These are phyloP conservation scores for Lerista edwardsae DNA, from an alignment of 2,797 vertebrate species.

Conservation along the genomic window DNA sequence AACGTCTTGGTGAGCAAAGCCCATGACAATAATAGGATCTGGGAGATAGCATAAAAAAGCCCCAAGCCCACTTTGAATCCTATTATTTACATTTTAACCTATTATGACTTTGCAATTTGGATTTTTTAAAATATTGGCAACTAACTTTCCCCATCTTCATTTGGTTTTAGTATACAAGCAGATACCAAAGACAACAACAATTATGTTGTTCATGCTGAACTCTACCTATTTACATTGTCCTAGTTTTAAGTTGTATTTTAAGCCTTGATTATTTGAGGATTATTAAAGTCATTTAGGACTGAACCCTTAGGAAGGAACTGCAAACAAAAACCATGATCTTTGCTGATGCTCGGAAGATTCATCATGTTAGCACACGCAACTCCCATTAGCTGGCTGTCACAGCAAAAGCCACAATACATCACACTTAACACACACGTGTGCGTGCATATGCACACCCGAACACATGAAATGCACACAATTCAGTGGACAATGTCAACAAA, in stretches of 20 bases:
- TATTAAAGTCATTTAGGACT: conserved; percentile 38
- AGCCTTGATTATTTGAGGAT: conserved; percentile 1
- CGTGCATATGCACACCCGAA: conserved; percentile 63
- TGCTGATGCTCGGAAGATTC: conserved; percentile 71
- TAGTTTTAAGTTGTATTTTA: conserved; percentile 33
- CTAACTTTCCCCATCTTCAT: conserved; percentile 47
- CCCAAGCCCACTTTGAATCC: conserved; percentile 61
- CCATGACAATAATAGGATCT: neutral
- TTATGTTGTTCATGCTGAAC: conserved; percentile 43
- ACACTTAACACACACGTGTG: conserved; percentile 57
- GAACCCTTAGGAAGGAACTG: conserved; percentile 52
- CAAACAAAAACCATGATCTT: conserved; percentile 73
- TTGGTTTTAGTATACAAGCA: conserved; percentile 55
- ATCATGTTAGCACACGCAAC: conserved; percentile 69
- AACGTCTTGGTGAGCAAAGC: neutral
- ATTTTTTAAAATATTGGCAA: conserved; percentile 55
- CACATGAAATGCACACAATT: conserved; percentile 74
- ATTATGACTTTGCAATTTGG: neutral
- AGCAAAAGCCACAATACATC: conserved; percentile 78
- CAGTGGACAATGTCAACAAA: conserved; percentile 78
- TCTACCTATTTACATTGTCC: conserved; percentile 29
- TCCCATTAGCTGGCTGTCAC: conserved; percentile 74
- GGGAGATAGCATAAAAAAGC: neutral
- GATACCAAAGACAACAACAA: conserved; percentile 37
- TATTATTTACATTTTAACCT: conserved; percentile 49